Evolutionary conservation across 2,797 vertebrate genomes (phyloP).

Genomic region (Tiaroga cobitis): DNA sequence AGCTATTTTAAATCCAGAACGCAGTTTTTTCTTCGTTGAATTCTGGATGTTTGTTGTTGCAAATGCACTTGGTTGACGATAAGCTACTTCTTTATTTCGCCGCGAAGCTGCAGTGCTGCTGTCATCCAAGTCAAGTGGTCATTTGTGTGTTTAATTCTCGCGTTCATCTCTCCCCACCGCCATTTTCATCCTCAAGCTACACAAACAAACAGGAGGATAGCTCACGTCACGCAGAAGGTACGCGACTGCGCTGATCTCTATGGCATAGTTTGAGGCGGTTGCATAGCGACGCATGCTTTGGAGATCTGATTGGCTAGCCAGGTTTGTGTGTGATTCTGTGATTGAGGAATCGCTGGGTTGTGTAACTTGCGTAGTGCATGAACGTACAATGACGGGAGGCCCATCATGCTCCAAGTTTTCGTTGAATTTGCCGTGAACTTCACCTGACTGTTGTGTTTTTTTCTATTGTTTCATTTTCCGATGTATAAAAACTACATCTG

Average conservation of each 20-base stretch:
- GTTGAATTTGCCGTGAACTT: background rate
- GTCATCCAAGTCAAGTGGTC: slow-evolving; percentile 35
- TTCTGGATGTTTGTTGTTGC: slow-evolving; percentile 46
- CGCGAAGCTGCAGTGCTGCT: slow-evolving; percentile 33
- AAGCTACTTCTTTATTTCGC: background rate
- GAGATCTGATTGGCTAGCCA: slow-evolving; percentile 14
- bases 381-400: slow-evolving; percentile 47
- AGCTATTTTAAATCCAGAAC: slow-evolving; percentile 58
- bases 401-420: background rate
- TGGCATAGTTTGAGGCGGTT: background rate
- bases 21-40: slow-evolving; percentile 59
- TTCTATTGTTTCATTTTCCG: background rate
- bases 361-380: slow-evolving; percentile 52
- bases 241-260: slow-evolving; percentile 44
- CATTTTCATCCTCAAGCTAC: slow-evolving; percentile 69
- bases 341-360: slow-evolving; percentile 23
- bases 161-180: slow-evolving; percentile 64
- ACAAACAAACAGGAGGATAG: slow-evolving; percentile 70
- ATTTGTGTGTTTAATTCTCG: slow-evolving; percentile 58
- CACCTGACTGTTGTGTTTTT: background rate
- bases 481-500: background rate
- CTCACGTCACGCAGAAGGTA: slow-evolving; percentile 55
- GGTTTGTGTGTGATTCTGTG: background rate
- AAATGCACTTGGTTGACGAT: slow-evolving; percentile 23
- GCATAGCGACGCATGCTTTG: slow-evolving; percentile 14